Evolutionary conservation across 2,797 vertebrate genomes (phyloP), one percentile per base, ranked within the genome.

Genomic region (Bovichtus diacanthus): DNA sequence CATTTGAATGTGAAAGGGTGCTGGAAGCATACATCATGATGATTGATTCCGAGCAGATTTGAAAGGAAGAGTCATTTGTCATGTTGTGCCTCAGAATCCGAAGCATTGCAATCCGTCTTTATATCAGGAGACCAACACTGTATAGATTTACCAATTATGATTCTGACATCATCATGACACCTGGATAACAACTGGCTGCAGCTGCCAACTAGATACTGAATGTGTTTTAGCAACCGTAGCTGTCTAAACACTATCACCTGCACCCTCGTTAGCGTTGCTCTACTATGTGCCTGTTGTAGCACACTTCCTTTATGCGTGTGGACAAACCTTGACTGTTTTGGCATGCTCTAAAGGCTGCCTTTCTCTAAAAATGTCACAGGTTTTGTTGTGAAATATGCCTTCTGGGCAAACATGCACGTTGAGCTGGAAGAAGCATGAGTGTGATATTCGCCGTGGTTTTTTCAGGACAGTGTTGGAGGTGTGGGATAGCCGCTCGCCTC

Each of bases 1-100:
- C 82, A 91, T 94, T 90, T 91, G 65, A 88, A 87, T 90, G 82
- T 76, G 82, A 87, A 92, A 92, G 90, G 85, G 47, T 78, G 88
- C 55, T 25, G 85, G 71, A 50, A 79, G 80, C 78, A 80, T 87
- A 79, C 56, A 86, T 93, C 88, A 91, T 38, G 23, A 69, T 88
- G 90, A 90, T 27, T 78, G 89, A 93, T 90, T 86, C 71, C 16
- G 59, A 81, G 76, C 67, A 88, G 74, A 82, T 71, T 83, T n/a
- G n/a, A 77, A 38, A 29, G 69, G 43, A 71, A 55, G 54, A 70
- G 75, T 63, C 68, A 29, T 91, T 90, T 87, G 76, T 87, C 67
- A 74, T 41, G n/a, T 59, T 65, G 55, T 31, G 69, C 64, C 77
- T 83, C 46, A 5, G 66, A 72, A 67, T 71, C 44, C 44, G 38